A percentile compares a stretch with the other conserved stretches of the same genome.
Conservation (phyloP, 2,797 vertebrate genomes). For the Pagetopsis macropterus region DNA sequence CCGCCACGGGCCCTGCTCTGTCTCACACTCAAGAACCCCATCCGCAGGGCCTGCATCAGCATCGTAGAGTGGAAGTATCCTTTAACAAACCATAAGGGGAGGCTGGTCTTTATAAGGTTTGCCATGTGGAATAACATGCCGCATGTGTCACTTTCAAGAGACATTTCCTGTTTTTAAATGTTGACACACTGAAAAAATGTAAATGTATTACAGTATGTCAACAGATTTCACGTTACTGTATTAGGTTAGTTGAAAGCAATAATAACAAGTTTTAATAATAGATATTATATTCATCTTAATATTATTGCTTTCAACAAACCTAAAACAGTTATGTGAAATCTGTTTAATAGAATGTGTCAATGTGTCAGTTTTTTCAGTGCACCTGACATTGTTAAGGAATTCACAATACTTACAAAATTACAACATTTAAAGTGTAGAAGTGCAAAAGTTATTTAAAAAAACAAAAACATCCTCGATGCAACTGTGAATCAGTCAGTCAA, state of each 20-base stretch:
- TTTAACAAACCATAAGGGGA: slow-evolving; percentile 63
- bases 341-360: no score
- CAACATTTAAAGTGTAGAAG: not conserved
- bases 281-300: no score
- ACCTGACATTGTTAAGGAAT: not conserved
- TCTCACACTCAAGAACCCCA: slow-evolving; percentile 97
- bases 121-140: not conserved
- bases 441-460: not conserved
- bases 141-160: not conserved
- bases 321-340: no score
- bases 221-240: no score
- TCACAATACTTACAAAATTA: not conserved
- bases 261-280: no score
- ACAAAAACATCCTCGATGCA: not conserved
- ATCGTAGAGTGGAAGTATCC: slow-evolving; percentile 99
- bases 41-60: slow-evolving; percentile 97
- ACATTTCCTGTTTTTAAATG: not conserved
- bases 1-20: slow-evolving; percentile 96
- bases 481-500: not conserved
- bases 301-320: no score
- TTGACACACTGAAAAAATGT: not conserved
- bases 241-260: no score
- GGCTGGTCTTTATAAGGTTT: not conserved
- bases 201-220: no score
- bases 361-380: no score